Evolutionary conservation across 2,888 invertebrate genomes (phyloP), one percentile per base, ranked within the genome.

Genomic region (Nysson spinosus): DNA sequence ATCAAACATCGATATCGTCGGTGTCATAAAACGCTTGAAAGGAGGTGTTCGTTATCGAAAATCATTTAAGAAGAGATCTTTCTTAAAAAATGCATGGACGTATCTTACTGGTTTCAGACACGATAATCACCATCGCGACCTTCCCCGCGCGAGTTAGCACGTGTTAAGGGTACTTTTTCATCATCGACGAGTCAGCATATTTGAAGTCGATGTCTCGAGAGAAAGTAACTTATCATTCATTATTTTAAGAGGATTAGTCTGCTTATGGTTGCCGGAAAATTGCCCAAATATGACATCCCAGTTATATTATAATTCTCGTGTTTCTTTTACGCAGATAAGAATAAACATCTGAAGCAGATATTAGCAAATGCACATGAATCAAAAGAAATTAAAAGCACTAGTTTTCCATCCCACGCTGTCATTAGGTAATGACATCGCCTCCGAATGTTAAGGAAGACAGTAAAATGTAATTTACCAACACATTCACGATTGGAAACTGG

Each of bases 201-300:
- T 79, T 72, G 65, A 75, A 72, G 68, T 69, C 57, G 67, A 34
- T 51, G 68, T 58, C 55, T 47, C 43, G 51, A 54, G 61, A 57
- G 61, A 46, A 50, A 66, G 43, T 39, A 66, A 51, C 60, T 52
- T 67, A 70, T 65, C 68, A 75, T 77, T 72, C 74, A 75, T 77
- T 68, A 68, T 56, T 72, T 68, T 77, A 77, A 77, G 75, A 77
- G 70, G 77, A 75, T 77, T 68, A 70, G 69, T 32, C 65, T 70
- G 69, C 74, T 76, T 72, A 74, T 74, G 74, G 74, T 70, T 69
- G 64, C 58, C 63, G 55, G 63, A 63, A 67, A 43, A 64, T 42
- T 17, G 30, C 40, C 43, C 32, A 12, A 22, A 16, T 9, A 44
- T 34, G 14, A 24, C 32, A 19, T 7, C 11, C 32, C 16, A 14